Conservation (phyloP, 2,888 invertebrate species). For the Dasysyrphus tricinctus region DNA sequence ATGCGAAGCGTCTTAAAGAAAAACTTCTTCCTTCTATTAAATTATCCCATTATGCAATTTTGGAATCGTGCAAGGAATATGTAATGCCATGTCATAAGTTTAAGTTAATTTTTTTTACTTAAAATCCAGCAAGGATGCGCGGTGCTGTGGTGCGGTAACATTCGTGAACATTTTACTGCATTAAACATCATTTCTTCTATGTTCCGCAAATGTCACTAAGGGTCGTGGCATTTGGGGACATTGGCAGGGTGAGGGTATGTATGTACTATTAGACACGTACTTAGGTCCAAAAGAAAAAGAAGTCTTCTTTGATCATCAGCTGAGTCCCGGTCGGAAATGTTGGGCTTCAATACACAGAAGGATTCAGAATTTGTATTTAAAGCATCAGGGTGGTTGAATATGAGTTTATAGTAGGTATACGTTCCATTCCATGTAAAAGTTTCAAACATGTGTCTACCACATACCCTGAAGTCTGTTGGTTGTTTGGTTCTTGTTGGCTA, state of each 20-base stretch:
- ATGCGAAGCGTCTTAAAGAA: conserved; percentile 66
- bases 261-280: conserved; percentile 48
- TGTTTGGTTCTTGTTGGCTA: conserved; percentile 10
- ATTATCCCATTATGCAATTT: conserved; percentile 80
- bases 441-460: conserved; percentile 55
- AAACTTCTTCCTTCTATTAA: conserved; percentile 77
- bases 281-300: conserved; percentile 18
- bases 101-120: conserved; percentile 70
- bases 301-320: conserved; percentile 66
- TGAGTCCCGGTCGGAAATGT: conserved; percentile 53
- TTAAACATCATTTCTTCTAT: conserved; percentile 52
- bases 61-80: conserved; percentile 78
- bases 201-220: conserved; percentile 52
- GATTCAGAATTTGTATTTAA: conserved; percentile 31
- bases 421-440: conserved; percentile 51
- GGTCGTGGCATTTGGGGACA: conserved; percentile 9
- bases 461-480: conserved; percentile 23
- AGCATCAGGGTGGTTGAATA: background rate
- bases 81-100: conserved; percentile 71
- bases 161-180: conserved; percentile 66
- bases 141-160: conserved; percentile 26
- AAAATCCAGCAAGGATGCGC: conserved; percentile 28
- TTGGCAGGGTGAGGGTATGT: background rate
- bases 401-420: conserved; percentile 48
- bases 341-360: conserved; percentile 33